Percentiles rank a stretch among this genome's conserved stretches.
These are phyloP conservation scores for Eubucco bourcierii DNA, from an alignment of 2,113 vertebrate species.

Conservation along the genomic window DNA sequence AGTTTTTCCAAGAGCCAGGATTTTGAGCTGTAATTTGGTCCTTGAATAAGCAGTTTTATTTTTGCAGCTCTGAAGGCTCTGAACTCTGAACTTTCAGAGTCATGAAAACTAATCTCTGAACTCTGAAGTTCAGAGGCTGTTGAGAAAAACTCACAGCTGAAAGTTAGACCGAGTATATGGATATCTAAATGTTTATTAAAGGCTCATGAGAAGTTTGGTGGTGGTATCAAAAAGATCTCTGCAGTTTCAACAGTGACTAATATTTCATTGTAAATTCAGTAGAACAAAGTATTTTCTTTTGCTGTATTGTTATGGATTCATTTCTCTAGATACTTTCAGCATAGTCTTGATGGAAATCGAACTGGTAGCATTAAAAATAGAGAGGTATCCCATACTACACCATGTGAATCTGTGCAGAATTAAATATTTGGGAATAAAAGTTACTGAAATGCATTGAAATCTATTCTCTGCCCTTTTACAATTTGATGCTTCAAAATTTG, in stretches of 20 bases:
- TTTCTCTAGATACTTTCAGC: background rate
- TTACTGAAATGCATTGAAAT: background rate
- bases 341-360: background rate
- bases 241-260: background rate
- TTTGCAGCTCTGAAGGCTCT: background rate
- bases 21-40: background rate
- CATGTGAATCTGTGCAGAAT: background rate
- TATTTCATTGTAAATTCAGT: background rate
- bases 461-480: background rate
- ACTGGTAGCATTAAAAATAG: background rate
- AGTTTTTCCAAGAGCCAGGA: background rate
- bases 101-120: too few species aligned
- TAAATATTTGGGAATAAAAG: background rate
- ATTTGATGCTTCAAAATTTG: background rate
- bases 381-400: background rate
- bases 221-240: background rate
- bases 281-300: background rate
- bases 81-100: too few species aligned
- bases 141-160: accelerated
- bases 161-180: background rate
- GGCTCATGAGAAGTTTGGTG: background rate
- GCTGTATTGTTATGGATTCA: background rate
- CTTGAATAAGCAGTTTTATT: background rate
- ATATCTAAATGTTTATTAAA: background rate
- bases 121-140: background rate